Evolutionary conservation across 1,140 invertebrate genomes (phyloP).

Genomic region (Eulimnadia texana): DNA sequence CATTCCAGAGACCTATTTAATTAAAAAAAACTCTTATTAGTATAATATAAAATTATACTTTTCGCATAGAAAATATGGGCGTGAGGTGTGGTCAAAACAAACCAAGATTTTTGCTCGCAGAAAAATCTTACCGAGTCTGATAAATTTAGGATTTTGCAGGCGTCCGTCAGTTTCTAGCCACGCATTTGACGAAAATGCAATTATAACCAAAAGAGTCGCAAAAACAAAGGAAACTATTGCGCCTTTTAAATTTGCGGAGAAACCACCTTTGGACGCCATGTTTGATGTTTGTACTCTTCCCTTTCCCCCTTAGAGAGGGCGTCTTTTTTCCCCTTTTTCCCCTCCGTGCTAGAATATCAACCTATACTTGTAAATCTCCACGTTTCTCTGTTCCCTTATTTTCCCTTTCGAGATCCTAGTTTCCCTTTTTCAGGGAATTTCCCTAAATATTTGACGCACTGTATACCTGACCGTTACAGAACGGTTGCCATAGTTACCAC

Average conservation of each 20-base stretch:
- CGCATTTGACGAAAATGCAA: conserved; percentile 15
- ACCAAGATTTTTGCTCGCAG: neutral
- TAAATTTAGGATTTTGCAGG: conserved; percentile 11
- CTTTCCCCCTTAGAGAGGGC: neutral
- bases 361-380: neutral
- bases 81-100: neutral
- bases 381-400: neutral
- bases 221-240: conserved; percentile 8
- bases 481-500: too few relatives aligned
- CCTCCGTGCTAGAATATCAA: too few relatives aligned
- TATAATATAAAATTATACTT: neutral
- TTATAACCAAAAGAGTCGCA: conserved; percentile 8
- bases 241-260: conserved; percentile 1
- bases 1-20: conserved; percentile 75
- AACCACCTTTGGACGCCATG: neutral
- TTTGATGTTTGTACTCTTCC: too few relatives aligned
- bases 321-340: neutral
- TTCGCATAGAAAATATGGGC: neutral
- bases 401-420: conserved; percentile 18
- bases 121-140: conserved; percentile 11
- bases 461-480: too few relatives aligned
- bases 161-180: conserved; percentile 16
- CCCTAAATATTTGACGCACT: too few relatives aligned
- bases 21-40: neutral
- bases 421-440: neutral